Conservation (phyloP, 1,140 invertebrate species). For the Trialeurodes vaporariorum region DNA sequence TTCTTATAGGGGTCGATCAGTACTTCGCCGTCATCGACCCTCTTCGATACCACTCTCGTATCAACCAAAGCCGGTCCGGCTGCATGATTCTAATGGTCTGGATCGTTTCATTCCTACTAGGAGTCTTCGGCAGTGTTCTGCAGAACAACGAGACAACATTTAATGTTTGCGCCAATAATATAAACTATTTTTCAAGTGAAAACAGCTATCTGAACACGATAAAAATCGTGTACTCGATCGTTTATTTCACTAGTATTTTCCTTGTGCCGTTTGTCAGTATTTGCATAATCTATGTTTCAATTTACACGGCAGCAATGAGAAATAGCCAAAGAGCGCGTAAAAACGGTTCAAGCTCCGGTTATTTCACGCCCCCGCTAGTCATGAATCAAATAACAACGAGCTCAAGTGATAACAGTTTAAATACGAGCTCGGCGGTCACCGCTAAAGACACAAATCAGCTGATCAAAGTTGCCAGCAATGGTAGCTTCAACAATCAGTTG, state of each 20-base stretch:
- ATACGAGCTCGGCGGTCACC: constrained; percentile 4
- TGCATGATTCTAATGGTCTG: constrained; percentile 54
- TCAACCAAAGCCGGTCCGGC: constrained; percentile 57
- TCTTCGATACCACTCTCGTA: constrained; percentile 63
- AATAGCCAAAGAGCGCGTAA: constrained; percentile 40
- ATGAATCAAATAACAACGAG: constrained; percentile 1
- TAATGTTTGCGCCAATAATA: constrained; percentile 3
- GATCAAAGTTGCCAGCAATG: not conserved
- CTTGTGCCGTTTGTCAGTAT: constrained; percentile 37
- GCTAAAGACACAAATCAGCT: not conserved
- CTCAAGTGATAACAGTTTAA: not conserved
- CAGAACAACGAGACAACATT: constrained; percentile 13
- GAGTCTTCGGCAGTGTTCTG: constrained; percentile 35
- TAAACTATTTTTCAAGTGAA: not conserved
- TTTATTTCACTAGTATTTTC: constrained; percentile 30
- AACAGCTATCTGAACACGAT: constrained; percentile 6
- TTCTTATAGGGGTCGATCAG: constrained; percentile 73
- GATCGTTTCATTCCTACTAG: constrained; percentile 47
- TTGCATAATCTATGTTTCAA: constrained; percentile 41
- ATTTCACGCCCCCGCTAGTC: constrained; percentile 2
- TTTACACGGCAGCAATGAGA: constrained; percentile 39
- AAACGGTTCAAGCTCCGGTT: constrained; percentile 33
- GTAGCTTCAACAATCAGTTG: not conserved
- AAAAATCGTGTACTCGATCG: constrained; percentile 19
- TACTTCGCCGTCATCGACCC: constrained; percentile 79